These are phyloP conservation scores for Anoura caudifer DNA, from an alignment of 2,113 vertebrate genomes.

Conservation along the genomic window DNA sequence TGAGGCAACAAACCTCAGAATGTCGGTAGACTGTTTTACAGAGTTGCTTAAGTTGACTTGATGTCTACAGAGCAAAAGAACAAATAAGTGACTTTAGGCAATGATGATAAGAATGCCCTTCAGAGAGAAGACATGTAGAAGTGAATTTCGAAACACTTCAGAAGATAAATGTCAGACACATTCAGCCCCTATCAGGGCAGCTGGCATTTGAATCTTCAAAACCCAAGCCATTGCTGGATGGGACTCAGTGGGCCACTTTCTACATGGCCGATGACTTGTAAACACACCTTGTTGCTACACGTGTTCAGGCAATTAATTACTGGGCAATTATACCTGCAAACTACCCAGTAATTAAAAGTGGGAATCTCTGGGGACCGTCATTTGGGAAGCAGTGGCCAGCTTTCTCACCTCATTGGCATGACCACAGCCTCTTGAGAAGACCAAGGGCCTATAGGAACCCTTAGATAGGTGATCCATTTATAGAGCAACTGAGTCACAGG, in stretches of 20 bases:
- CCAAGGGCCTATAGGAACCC: not conserved
- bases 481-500: not conserved
- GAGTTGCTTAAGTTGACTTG: not conserved
- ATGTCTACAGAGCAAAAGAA: not conserved
- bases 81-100: not conserved
- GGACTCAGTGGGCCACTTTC: not conserved
- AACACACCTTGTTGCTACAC: slow-evolving; percentile 27
- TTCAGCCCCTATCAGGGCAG: not conserved
- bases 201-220: not conserved
- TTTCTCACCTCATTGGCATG: not conserved
- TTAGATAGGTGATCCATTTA: not conserved
- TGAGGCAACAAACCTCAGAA: not conserved
- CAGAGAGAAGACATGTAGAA: not conserved
- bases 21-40: not conserved
- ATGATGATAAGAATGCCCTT: not conserved
- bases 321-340: slow-evolving; percentile 24
- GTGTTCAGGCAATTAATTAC: slow-evolving; percentile 36
- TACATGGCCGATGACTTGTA: not conserved
- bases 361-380: not conserved
- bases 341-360: slow-evolving; percentile 4
- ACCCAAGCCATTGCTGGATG: not conserved
- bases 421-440: not conserved
- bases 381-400: not conserved
- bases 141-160: not conserved
- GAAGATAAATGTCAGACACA: not conserved